Percentiles rank a stretch among this genome's conserved stretches.
Evolutionary conservation across 2,113 vertebrate species (phyloP).

Genomic region (Geothlypis trichas): DNA sequence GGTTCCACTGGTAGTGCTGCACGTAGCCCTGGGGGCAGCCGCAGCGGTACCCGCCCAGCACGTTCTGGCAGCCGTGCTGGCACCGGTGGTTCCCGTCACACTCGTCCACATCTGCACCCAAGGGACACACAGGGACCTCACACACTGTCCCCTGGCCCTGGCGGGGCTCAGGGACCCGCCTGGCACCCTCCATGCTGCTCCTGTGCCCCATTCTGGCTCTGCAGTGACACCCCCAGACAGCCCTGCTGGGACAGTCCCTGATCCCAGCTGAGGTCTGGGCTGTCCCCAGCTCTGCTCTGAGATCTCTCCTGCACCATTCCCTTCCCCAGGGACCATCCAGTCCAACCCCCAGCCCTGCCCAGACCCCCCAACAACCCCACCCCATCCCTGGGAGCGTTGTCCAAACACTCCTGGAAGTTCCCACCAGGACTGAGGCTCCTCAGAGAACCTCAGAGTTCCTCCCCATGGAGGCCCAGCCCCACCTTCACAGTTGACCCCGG

Average conservation of each 20-base stretch:
- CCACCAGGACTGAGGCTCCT: not conserved
- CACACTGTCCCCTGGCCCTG: not conserved
- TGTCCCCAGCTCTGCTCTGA: not conserved
- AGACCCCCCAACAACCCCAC: not conserved
- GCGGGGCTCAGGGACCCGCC: accelerated
- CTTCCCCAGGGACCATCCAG: not conserved
- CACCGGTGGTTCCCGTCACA: slow-evolving; percentile 88
- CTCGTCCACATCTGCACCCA: slow-evolving; percentile 86
- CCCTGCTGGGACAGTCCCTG: not conserved
- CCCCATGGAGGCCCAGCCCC: not conserved
- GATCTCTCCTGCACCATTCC: too few species aligned
- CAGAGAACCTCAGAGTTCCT: not conserved
- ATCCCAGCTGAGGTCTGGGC: not conserved
- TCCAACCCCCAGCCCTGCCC: not conserved
- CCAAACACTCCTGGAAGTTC: not conserved
- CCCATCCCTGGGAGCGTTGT: accelerated
- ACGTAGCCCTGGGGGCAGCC: slow-evolving; percentile 92
- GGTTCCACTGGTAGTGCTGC: slow-evolving; percentile 96
- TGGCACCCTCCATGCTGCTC: not conserved
- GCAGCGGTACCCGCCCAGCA: slow-evolving; percentile 89
- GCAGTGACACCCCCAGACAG: not conserved
- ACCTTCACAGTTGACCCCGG: slow-evolving; percentile 89
- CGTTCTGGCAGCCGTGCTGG: slow-evolving; percentile 93
- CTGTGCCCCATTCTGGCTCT: not conserved
- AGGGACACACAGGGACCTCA: not conserved